Base-by-base conservation (phyloP, 2,797 vertebrate species). In the Pseudomugil tenellus region DNA sequence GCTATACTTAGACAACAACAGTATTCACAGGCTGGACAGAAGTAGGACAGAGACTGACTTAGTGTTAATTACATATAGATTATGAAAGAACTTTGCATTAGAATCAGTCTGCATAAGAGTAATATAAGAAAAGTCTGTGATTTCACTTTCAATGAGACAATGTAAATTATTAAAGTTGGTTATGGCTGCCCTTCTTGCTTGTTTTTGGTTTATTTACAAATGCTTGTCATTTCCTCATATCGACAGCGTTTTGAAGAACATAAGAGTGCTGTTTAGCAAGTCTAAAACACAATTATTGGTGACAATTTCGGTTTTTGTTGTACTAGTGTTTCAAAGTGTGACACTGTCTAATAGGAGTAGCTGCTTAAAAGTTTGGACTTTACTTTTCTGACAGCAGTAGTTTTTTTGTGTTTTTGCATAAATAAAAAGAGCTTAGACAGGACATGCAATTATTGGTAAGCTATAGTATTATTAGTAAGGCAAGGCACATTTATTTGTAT, bases 11-110 rank as follows among this genome's bases (percentile, higher is more conserved):
- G 72, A 85, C 80, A 81, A 76, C 61, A 72, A 41, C 72, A 59
- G 76, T 76, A 23, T 77, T 67, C 67, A 66, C 52, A 72, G 51
- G 51, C 58, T 64, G 60, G 51, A 34, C 52, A 67, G 75, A 49
- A 80, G 64, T 56, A 64, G 74, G 72, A 78, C 63, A 77, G 72
- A 76, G 79, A 87, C 82, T 48, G 66, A 82, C 63, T 59, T 74
- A 78, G 60, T 19, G 31, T 84, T 79, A 61, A 77, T 55, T 74
- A 69, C 53, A 63, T 70, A 59, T 68, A 74, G 68, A 74, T 64
- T 79, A 29, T 83, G 79, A 81, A 75, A 72, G 63, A 81, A 75
- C 48, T 48, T 81, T 73, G 81, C 68, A 76, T 63, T 51, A 55
- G 49, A 46, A 32, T 73, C 77, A 61, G 62, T 74, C 80, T 75